Evolutionary conservation across 2,888 invertebrate genomes (phyloP), one percentile per base, ranked within the genome.

Genomic region (Cryptocephalus primarius): DNA sequence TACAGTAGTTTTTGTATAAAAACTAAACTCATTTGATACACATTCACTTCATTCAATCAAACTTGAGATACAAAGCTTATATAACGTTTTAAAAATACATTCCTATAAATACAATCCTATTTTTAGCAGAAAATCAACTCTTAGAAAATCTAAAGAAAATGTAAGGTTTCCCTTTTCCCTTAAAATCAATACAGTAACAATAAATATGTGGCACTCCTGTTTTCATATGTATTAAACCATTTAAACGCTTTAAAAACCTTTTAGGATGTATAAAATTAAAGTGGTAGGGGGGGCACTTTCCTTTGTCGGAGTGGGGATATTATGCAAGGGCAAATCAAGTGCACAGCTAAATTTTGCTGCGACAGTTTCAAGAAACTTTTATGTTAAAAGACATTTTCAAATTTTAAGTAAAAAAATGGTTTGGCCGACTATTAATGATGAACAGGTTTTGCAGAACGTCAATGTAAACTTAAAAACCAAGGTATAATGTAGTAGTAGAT

Each of bases 311-410:
- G 59, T 51, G 56, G 57, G 55, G 51, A 51, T 48, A 32, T 49
- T 55, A 48, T 50, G 47, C 60, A 61, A 60, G 57, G 56, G 54
- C 56, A 59, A 47, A 40, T 55, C 61, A 59, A 59, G 58, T 53
- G 45, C 57, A 48, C 12, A 49, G 44, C 47, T 50, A 45, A 39
- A 46, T 52, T 53, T 43, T 11, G 36, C 36, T n/a, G 36, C 2
- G 36, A 11, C 36, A 11, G 12, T 36, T 36, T 6, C 12, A 36
- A 40, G 39, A 40, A 47, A 42, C 34, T 22, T 22, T 22, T 22
- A 22, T 22, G 22, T 22, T 22, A 22, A 40, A 33, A 42, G 44
- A 43, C 40, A 31, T 38, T 10, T 44, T 32, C 38, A 36, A 22
- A 42, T 43, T 40, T 40, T 49, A 45, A 38, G 12, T 39, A 39